Evolutionary conservation across 2,113 vertebrate genomes (phyloP).

Genomic region (Paedocypris sp.): DNA sequence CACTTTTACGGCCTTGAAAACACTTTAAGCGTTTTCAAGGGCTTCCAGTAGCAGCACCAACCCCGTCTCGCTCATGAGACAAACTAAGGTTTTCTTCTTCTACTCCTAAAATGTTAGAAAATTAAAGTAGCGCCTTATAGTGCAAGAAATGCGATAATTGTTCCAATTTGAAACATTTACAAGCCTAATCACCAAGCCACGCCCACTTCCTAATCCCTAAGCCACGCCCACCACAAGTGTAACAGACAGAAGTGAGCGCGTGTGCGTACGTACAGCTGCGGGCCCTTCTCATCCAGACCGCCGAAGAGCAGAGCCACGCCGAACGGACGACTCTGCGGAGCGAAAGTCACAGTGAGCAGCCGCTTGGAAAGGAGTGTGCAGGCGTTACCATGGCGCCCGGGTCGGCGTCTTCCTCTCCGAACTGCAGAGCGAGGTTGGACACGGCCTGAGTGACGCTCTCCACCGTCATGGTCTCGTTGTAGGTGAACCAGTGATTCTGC

Average conservation of each 20-base stretch:
- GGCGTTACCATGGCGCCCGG: constrained; percentile 85
- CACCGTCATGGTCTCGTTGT: constrained; percentile 97
- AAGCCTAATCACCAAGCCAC: too few relatives aligned
- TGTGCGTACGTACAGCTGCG: constrained; percentile 79
- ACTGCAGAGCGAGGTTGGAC: constrained; percentile 93
- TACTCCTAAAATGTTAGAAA: too few relatives aligned
- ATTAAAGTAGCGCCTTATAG: too few relatives aligned
- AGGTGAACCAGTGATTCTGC: constrained; percentile 98
- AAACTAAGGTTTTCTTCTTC: too few relatives aligned
- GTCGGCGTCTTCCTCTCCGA: constrained; percentile 95
- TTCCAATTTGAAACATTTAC: too few relatives aligned
- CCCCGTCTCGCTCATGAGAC: too few relatives aligned
- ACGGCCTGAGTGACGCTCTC: constrained; percentile 97
- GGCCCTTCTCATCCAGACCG: constrained; percentile 95
- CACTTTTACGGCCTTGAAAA: too few relatives aligned
- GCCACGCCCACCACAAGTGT: too few relatives aligned
- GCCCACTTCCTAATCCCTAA: too few relatives aligned
- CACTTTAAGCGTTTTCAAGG: too few relatives aligned
- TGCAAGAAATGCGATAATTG: too few relatives aligned
- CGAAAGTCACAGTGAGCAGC: not conserved
- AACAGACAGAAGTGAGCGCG: not conserved
- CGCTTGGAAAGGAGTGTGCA: not conserved
- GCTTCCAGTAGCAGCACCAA: too few relatives aligned
- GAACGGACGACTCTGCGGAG: constrained; percentile 83
- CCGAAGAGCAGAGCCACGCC: constrained; percentile 93